Evolutionary conservation across 1,140 invertebrate species (phyloP), one percentile per base, ranked within the genome.

Genomic region (Ylistrum balloti): DNA sequence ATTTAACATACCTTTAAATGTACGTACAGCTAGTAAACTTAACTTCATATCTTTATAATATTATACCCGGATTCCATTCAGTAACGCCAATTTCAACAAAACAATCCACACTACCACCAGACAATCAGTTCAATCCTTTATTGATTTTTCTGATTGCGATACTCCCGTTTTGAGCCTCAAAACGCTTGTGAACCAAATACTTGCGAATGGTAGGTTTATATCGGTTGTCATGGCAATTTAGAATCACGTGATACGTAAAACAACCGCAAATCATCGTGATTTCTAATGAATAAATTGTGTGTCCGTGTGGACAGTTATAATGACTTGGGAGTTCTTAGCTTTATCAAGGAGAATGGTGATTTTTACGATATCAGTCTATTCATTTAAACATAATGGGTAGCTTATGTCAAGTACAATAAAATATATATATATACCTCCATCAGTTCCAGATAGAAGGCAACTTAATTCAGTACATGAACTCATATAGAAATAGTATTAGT

Each of bases 261-360:
- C 56, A 74, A 74, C 28, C 56, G 17, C 56, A 74, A 74, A 74
- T 74, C 56, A 74, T 74, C 56, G 28, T 0, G 9, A 9, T 74
- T 74, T 74, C 56, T 74, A 74, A 74, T 74, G 56, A 74, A 74
- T 74, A 74, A 74, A 74, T 74, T 74, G 20, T 74, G n/a, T 74
- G n/a, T 74, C 56, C 56, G 56, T 74, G 9, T 74, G 56, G 56
- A 28, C 56, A 28, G 56, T 17, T n/a, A 74, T n/a, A 74, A 74
- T 74, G 13, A 28, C 22, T 74, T n/a, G 22, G 22, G 0, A 28
- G 56, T 74, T 74, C n/a, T 74, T 74, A 74, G 56, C 1, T 74
- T n/a, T 74, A 74, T 74, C n/a, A 74, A 1, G 5, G n/a, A 5
- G 22, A 28, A 74, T 28, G 48, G 56, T n/a, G 56, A 28, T n/a